phyloP scores from a whole-genome alignment of 2,113 vertebrate species.

The Neomonachus schauinslandi region DNA sequence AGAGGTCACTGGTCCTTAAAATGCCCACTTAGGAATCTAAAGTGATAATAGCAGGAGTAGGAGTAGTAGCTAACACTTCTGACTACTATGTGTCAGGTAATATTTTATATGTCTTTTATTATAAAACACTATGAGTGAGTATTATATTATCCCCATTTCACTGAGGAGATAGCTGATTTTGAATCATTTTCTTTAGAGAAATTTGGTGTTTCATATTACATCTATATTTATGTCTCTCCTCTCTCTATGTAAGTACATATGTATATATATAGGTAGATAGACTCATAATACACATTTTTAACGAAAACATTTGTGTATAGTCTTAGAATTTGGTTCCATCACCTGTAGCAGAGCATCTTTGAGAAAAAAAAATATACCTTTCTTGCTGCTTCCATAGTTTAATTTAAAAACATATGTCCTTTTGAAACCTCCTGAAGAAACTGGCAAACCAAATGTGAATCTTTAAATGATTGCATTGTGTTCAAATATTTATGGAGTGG shows the following conservation, averaged over 20 bases:
- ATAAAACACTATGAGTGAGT: background rate
- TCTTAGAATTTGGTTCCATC: background rate
- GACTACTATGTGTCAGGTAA: background rate
- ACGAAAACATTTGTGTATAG: background rate
- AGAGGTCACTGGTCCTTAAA: background rate
- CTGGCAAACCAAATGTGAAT: slow-evolving; percentile 51
- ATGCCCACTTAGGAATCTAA: background rate
- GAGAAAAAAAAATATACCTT: background rate
- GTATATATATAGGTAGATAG: background rate
- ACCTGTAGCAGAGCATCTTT: background rate
- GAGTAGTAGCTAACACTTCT: background rate
- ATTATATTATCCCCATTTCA: background rate
- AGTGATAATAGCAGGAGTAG: background rate
- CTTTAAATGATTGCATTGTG: slow-evolving; percentile 47
- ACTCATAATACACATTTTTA: background rate
- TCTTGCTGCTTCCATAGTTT: background rate
- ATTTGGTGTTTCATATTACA: background rate
- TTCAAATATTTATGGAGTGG: slow-evolving; percentile 62
- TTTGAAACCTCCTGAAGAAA: slow-evolving; percentile 26
- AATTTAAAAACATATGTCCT: background rate
- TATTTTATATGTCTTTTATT: background rate
- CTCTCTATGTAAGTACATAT: background rate
- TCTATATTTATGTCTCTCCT: background rate
- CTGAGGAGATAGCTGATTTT: background rate
- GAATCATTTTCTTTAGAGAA: background rate